Percentiles rank a stretch among this genome's conserved stretches.
Evolutionary conservation across 2,113 vertebrate species (phyloP).

Genomic region (Glaucidium brasilianum): DNA sequence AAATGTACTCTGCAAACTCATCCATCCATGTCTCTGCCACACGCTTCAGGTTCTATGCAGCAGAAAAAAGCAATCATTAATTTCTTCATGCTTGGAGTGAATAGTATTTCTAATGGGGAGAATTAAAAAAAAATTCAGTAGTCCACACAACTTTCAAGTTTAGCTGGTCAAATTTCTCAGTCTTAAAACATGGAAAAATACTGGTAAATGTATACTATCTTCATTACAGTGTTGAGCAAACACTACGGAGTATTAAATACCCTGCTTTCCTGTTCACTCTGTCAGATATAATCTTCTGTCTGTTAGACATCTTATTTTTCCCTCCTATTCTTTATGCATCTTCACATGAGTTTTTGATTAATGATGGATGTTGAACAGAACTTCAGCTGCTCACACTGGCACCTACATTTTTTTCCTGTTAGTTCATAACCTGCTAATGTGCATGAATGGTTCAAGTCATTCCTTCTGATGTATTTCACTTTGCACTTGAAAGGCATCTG

Average conservation of each 20-base stretch:
- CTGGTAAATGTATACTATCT: fast-evolving
- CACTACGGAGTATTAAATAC: background rate
- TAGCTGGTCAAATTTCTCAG: background rate
- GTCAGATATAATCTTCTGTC: background rate
- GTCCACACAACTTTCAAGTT: background rate
- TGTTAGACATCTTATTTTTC: background rate
- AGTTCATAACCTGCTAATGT: background rate
- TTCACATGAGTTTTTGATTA: background rate
- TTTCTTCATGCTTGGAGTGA: background rate
- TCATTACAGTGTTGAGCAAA: background rate
- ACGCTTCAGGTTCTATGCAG: slow-evolving; percentile 84
- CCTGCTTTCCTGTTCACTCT: background rate
- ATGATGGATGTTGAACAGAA: background rate
- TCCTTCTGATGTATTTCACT: background rate
- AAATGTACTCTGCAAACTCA: slow-evolving; percentile 88
- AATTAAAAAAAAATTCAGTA: background rate
- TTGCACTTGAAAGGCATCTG: background rate
- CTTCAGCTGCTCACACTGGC: background rate
- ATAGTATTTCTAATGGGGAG: background rate
- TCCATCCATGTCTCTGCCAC: slow-evolving; percentile 94
- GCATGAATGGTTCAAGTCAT: background rate
- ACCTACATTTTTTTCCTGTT: background rate
- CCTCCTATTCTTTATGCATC: background rate
- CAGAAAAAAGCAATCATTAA: background rate
- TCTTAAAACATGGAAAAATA: background rate